These are phyloP conservation scores for Crossoptilon crossoptilon DNA, from an alignment of 2,797 vertebrate species.

Conservation along the genomic window DNA sequence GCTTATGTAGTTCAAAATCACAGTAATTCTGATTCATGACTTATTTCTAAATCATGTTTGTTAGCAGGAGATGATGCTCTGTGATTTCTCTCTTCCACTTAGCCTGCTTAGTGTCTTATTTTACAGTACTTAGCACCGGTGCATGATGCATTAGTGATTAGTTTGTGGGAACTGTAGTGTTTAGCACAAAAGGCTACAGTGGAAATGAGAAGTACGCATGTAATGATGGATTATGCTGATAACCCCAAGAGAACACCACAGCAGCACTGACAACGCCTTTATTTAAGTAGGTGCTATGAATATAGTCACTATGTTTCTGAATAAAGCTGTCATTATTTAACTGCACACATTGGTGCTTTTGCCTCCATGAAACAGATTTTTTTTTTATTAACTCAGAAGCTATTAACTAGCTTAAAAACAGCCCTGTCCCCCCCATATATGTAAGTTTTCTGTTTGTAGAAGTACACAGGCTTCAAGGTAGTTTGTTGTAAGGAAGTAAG, in stretches of 20 bases:
- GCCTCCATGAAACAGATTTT: not conserved
- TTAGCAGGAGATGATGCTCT: not conserved
- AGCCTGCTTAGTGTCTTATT: not conserved
- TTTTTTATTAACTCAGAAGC: not conserved
- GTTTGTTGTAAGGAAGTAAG: constrained; percentile 2
- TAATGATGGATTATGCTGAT: not conserved
- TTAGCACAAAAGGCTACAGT: not conserved
- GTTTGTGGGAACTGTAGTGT: not conserved
- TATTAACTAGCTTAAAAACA: not conserved
- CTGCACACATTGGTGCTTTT: not conserved
- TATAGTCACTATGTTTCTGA: not conserved
- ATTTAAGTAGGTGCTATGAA: not conserved
- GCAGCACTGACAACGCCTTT: not conserved
- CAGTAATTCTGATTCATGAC: not conserved
- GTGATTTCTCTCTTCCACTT: not conserved
- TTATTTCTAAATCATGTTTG: not conserved
- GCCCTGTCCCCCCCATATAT: not conserved
- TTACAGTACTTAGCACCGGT: not conserved
- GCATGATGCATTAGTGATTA: not conserved
- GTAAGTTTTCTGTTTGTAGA: not conserved
- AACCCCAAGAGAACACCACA: not conserved
- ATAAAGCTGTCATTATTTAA: not conserved
- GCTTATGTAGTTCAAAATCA: not conserved
- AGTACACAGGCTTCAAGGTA: not conserved
- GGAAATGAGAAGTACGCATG: not conserved